These are phyloP conservation scores for Pectinophora gossypiella DNA, from an alignment of 1,140 invertebrate genomes.

Conservation along the genomic window DNA sequence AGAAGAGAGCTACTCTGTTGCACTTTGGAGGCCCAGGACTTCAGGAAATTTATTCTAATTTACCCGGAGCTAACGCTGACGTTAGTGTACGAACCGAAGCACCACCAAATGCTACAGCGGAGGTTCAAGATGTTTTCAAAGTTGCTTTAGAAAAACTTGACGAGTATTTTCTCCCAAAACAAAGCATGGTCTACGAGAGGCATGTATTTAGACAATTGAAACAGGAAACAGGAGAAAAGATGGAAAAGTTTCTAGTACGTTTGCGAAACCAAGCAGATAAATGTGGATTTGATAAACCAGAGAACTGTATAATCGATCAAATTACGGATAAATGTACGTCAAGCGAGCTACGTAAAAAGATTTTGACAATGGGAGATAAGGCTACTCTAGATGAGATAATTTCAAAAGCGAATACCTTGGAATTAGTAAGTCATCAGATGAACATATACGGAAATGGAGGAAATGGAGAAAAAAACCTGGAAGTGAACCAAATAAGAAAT, in stretches of 20 bases:
- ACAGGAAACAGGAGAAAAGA: slow-evolving; percentile 20
- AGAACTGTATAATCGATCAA: not conserved
- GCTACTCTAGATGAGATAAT: not conserved
- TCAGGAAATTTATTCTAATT: slow-evolving; percentile 17
- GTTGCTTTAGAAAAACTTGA: slow-evolving; percentile 16
- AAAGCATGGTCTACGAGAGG: slow-evolving; percentile 20
- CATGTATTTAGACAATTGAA: slow-evolving; percentile 20
- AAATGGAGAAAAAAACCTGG: not conserved
- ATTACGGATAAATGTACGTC: too few relatives aligned
- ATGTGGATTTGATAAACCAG: not conserved
- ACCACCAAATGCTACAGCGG: not conserved
- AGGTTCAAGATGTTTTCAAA: slow-evolving; percentile 1
- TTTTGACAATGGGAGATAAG: not conserved
- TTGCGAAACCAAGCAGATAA: slow-evolving; percentile 19
- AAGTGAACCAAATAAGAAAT: too few relatives aligned
- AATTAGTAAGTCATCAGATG: not conserved
- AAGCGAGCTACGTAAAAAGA: not conserved
- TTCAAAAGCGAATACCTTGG: not conserved
- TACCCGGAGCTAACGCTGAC: slow-evolving; percentile 12
- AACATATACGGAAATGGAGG: not conserved
- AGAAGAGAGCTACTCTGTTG: not conserved
- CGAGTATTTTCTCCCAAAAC: too few relatives aligned
- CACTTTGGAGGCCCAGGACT: not conserved
- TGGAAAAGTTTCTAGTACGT: slow-evolving; percentile 24
- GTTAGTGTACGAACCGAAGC: not conserved